A percentile compares a stretch with the other conserved stretches of the same genome.
Conservation (phyloP, 2,113 vertebrate genomes). For the Phrynocephalus versicolor region DNA sequence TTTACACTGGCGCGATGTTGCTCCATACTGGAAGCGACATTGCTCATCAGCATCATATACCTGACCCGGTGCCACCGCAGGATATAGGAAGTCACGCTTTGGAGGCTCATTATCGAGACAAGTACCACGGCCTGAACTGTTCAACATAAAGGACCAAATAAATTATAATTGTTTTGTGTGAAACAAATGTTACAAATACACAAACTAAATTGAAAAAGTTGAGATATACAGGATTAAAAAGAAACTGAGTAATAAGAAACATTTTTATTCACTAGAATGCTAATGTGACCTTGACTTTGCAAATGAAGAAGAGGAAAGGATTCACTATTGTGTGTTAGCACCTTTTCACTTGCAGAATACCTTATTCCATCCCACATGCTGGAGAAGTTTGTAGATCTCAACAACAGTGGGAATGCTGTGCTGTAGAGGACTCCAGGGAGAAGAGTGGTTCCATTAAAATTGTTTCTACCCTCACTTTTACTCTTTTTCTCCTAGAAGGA, state of each 20-base stretch:
- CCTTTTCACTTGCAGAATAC: no score
- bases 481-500: not conserved
- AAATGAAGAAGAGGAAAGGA: no score
- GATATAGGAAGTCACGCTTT: constrained; percentile 99
- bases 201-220: constrained; percentile 52
- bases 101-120: constrained; percentile 99
- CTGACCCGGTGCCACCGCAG: constrained; percentile 97
- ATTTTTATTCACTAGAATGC: no score
- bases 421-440: not conserved
- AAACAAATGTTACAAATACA: constrained; percentile 65
- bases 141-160: constrained; percentile 89
- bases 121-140: constrained; percentile 99
- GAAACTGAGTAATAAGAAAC: no score
- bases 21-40: constrained; percentile 97
- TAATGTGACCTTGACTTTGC: no score
- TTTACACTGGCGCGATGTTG: constrained; percentile 97
- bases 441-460: not conserved
- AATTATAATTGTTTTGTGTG: constrained; percentile 74
- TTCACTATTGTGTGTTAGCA: no score
- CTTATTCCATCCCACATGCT: no score
- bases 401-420: no score
- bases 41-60: constrained; percentile 98
- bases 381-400: no score
- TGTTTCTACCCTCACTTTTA: not conserved
- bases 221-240: constrained; percentile 48